These are phyloP conservation scores for Nineta flava DNA, from an alignment of 2,888 invertebrate species.

Conservation along the genomic window DNA sequence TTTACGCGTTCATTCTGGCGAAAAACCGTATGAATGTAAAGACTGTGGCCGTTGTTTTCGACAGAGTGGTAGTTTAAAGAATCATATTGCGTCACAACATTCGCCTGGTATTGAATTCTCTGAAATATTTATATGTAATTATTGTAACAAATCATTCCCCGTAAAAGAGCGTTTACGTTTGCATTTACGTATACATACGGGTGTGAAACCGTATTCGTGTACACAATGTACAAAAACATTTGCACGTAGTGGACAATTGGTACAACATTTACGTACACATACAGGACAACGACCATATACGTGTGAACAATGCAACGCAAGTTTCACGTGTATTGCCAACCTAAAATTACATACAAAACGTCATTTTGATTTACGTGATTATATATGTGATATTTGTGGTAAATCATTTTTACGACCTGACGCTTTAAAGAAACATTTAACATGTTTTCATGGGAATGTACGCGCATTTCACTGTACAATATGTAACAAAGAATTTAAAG, in stretches of 20 bases:
- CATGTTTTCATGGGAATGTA: slow-evolving; percentile 56
- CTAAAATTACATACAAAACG: slow-evolving; percentile 46
- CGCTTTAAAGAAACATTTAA: slow-evolving; percentile 58
- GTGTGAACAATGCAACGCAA: slow-evolving; percentile 53
- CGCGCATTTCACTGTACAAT: slow-evolving; percentile 64
- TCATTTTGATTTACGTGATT: slow-evolving; percentile 59
- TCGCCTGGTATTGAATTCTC: slow-evolving; percentile 24
- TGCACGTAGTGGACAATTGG: slow-evolving; percentile 57
- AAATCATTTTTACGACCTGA: slow-evolving; percentile 60
- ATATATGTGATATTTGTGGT: slow-evolving; percentile 65
- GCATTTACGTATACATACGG: slow-evolving; percentile 58
- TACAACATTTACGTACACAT: slow-evolving; percentile 60
- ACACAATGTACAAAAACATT: slow-evolving; percentile 45
- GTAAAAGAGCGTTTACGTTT: slow-evolving; percentile 57
- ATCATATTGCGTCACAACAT: slow-evolving; percentile 43
- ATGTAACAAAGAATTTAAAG: slow-evolving; percentile 66
- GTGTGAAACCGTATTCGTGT: slow-evolving; percentile 51
- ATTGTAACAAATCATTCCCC: slow-evolving; percentile 61
- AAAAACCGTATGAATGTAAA: slow-evolving; percentile 43
- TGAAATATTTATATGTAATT: slow-evolving; percentile 46
- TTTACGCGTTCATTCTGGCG: slow-evolving; percentile 44
- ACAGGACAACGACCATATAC: slow-evolving; percentile 53
- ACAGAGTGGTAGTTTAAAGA: slow-evolving; percentile 45
- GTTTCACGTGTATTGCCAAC: slow-evolving; percentile 50
- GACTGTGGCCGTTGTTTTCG: slow-evolving; percentile 46